Evolutionary conservation across 1,140 invertebrate species (phyloP).

Genomic region (Microplitis mediator): DNA sequence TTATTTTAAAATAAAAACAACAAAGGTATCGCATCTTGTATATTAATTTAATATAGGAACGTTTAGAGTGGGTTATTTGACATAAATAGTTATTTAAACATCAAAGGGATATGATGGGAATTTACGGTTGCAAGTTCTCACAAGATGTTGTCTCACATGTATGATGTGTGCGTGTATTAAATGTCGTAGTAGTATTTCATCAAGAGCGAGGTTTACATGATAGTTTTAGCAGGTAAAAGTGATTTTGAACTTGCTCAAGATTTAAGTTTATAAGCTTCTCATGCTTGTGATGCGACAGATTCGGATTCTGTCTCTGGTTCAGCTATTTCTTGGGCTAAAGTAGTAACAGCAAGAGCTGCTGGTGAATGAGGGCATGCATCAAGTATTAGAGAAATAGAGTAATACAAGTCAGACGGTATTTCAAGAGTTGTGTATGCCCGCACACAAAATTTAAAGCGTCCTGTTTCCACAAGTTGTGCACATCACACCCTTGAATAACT

Average conservation of each 20-base stretch:
- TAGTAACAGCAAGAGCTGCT: no score
- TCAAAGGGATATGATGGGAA: no score
- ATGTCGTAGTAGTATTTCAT: background rate
- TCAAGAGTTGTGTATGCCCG: background rate
- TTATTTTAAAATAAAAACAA: no score
- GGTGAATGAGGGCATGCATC: background rate
- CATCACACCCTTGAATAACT: constrained; percentile 6
- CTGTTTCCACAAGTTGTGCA: constrained; percentile 7
- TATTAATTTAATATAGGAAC: no score
- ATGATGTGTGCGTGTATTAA: background rate
- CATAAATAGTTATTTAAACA: no score
- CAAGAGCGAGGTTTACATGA: background rate
- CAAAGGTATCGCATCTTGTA: no score
- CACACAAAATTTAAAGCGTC: constrained; percentile 25
- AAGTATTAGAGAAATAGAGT: background rate
- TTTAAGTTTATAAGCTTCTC: background rate
- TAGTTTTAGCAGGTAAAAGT: background rate
- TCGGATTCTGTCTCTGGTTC: background rate
- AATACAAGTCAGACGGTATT: background rate
- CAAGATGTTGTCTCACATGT: no score
- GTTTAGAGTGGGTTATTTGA: no score
- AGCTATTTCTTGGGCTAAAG: no score
- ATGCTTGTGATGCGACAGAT: background rate
- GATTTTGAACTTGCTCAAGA: background rate
- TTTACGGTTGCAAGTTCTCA: no score